Evolutionary conservation across 2,113 vertebrate genomes (phyloP).

Genomic region (Oenanthe oenanthe): DNA sequence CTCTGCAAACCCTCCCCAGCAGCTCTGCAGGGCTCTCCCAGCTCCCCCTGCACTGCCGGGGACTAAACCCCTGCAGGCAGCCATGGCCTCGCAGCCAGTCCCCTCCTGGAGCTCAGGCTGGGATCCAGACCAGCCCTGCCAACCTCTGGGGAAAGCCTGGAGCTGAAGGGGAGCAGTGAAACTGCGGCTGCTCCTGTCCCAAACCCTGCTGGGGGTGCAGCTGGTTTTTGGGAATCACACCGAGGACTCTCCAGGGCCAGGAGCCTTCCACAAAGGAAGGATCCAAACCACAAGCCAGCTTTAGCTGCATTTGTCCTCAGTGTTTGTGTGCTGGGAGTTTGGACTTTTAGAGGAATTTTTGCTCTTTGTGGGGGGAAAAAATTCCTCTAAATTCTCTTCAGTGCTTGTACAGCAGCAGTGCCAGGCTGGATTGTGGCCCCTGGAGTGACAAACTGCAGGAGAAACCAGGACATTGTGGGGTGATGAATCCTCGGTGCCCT

Average conservation of each 20-base stretch:
- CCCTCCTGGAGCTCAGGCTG: neutral
- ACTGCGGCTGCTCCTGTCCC: neutral
- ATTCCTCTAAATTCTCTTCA: no score
- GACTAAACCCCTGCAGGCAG: neutral
- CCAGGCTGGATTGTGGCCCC: neutral
- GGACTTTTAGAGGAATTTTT: neutral
- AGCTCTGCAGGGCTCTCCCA: neutral
- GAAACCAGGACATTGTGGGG: neutral
- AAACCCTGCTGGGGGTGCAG: neutral
- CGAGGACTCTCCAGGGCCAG: neutral
- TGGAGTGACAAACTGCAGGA: neutral
- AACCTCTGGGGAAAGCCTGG: neutral
- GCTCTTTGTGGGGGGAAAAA: neutral
- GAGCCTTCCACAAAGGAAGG: neutral
- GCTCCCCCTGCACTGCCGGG: neutral
- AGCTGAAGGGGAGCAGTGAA: neutral
- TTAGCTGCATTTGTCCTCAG: neutral
- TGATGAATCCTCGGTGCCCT: neutral
- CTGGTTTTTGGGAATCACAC: neutral
- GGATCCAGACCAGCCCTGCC: neutral
- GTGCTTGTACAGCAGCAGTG: neutral
- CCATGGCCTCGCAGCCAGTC: no score
- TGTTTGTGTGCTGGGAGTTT: neutral
- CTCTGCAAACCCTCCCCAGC: fast-evolving
- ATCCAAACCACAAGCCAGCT: neutral